Evolutionary conservation across 2,113 vertebrate species (phyloP), one percentile per base, ranked within the genome.

Genomic region (Gila orcuttii): DNA sequence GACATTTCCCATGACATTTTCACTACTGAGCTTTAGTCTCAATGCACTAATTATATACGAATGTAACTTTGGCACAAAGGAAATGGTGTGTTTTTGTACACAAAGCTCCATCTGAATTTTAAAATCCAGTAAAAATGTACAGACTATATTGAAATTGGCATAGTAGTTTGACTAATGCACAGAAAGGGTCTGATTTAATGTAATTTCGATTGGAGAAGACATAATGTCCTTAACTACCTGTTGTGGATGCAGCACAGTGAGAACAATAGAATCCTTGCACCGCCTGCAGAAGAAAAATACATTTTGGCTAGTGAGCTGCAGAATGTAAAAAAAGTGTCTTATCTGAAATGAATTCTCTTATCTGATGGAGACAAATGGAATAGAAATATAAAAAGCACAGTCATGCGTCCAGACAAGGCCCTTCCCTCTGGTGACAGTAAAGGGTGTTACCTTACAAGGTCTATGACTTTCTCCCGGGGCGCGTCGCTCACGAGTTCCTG

Each of bases 391-490:
- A 76, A 55, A 86, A 82, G 31, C 50, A 84, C 52, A 84, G 81
- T 81, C 68, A 84, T 73, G 74, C 57, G 33, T 88, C 33, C 75
- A 81, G 69, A 82, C 57, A 12, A 75, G 25, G 76, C 85, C 74
- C 69, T 66, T 25, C 60, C 73, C 50, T 91, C 92, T 92, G 91
- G 94, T 93, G 93, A 93, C 92, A 94, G 92, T 94, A 94, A 95
- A 93, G 90, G 91, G 95, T 95, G 93, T 97, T 97, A 99, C 97
- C 97, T 98, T 96, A 99, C 94, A 90, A 99, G 97, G 93, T 99
- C 97, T 93, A 98, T 97, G 96, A 98, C 96, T 95, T 96, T 98
- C 95, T 98, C 97, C 89, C 97, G 95, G 92, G 97, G 94, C 87
- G 94, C 96, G 94, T 97, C 97, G 93, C 96, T 98, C 96, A 99